A percentile compares a stretch with the other conserved stretches of the same genome.
Conservation (phyloP, 1,140 invertebrate species). For the Amphibalanus amphitrite region DNA sequence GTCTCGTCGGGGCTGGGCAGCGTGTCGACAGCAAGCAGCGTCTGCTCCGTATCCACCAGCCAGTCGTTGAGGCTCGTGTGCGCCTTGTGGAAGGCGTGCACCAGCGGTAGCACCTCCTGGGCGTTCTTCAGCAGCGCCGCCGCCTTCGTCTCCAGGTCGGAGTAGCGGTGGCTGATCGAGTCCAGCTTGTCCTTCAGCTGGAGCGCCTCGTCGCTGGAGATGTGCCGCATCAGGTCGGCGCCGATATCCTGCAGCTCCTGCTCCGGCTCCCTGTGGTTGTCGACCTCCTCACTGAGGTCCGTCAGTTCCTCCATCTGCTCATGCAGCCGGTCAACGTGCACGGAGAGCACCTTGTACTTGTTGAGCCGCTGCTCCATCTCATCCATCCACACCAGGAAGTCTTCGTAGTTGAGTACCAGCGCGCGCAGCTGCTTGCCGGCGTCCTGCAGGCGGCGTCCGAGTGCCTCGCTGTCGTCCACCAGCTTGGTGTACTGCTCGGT, state of each 20-base stretch:
- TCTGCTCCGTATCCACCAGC: constrained; percentile 81
- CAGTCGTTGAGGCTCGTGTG: constrained; percentile 75
- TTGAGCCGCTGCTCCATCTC: constrained; percentile 62
- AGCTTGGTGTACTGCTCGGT: constrained; percentile 65
- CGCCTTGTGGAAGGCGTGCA: constrained; percentile 80
- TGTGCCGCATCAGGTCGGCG: constrained; percentile 83
- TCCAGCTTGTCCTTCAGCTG: constrained; percentile 87
- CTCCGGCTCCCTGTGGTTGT: constrained; percentile 66
- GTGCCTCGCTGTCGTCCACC: constrained; percentile 64
- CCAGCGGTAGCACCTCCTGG: constrained; percentile 73
- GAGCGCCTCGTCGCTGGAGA: constrained; percentile 78
- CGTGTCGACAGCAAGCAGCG: constrained; percentile 58
- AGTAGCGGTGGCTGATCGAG: constrained; percentile 69
- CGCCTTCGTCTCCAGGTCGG: constrained; percentile 64
- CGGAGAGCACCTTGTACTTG: constrained; percentile 60
- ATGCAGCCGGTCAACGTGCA: constrained; percentile 74
- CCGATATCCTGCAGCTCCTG: constrained; percentile 76
- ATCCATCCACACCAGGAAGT: constrained; percentile 84
- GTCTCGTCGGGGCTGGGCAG: constrained; percentile 32
- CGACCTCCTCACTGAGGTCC: constrained; percentile 76
- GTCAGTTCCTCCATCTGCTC: constrained; percentile 82
- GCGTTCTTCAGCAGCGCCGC: constrained; percentile 63
- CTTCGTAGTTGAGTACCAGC: constrained; percentile 79
- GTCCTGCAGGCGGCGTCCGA: constrained; percentile 55
- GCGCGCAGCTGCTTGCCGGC: constrained; percentile 68